Base-by-base conservation (phyloP, 2,113 vertebrate genomes). In the Proterorhinus semilunaris region DNA sequence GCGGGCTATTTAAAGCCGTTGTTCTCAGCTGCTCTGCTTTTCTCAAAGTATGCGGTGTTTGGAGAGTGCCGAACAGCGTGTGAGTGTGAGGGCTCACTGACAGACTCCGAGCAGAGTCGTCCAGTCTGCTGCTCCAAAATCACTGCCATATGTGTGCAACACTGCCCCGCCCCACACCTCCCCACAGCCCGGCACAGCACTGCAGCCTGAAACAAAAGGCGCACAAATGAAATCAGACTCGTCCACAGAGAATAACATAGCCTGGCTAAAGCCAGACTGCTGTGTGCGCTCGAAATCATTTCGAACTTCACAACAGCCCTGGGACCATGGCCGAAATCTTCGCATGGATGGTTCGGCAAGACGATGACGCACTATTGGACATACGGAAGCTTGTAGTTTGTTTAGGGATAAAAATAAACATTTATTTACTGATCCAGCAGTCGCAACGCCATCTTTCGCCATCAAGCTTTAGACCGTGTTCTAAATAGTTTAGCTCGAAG, bases 51-150 rank as follows among this genome's bases (percentile, higher is more conserved):
- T 21, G 1, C 15, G 51, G 15, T 6, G 78, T 73, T 62, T 53
- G 47, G n/a, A 16, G 42, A 42, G 64, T 51, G 6, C 67, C 59
- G 74, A 74, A 62, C 64, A 36, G 68, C 62, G 70, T 45, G 64
- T 68, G 72, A 68, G 65, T 8, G 53, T 70, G 45, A 15, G 49
- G 13, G 27, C 66, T 72, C 9, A 64, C 68, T 61, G 66, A 62
- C 72, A 77, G 78, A 71, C 72, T 74, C 79, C 78, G 75, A 71
- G 87, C 78, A 75, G 80, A 86, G 83, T 27, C 86, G 72, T 36
- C 69, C 82, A 77, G 81, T 86, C 87, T 86, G 75, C 83, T 66
- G 71, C 74, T 27, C 55, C 36, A 85, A 61, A 89, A 90, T 91
- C 81, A 72, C 83, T 87, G 67, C 88, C 89, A 90, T 81, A 83